These are phyloP conservation scores for Genyomyrus donnyi DNA, from an alignment of 2,113 vertebrate genomes.

Conservation along the genomic window DNA sequence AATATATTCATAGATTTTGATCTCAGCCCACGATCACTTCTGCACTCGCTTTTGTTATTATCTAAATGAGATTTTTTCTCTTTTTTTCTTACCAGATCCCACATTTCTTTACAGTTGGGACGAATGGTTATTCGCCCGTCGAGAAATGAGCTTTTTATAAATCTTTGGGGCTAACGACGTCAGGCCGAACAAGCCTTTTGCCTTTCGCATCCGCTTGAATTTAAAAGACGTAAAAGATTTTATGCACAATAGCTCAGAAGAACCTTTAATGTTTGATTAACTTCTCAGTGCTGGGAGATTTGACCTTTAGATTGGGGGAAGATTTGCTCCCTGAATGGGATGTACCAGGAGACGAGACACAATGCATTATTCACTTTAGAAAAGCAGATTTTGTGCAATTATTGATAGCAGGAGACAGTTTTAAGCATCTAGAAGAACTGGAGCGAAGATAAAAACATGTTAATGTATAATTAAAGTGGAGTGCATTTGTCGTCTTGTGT, in stretches of 20 bases:
- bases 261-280: background rate
- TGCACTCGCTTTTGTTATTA: constrained; percentile 2
- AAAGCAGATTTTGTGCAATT: background rate
- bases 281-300: background rate
- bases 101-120: background rate
- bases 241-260: background rate
- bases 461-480: background rate
- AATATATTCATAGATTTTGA: constrained; percentile 10
- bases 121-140: background rate
- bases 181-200: background rate
- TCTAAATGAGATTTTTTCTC: background rate
- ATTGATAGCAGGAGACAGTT: background rate
- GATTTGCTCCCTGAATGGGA: background rate
- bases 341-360: background rate
- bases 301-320: background rate
- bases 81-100: background rate
- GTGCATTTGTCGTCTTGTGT: background rate
- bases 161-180: background rate
- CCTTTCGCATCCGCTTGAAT: background rate
- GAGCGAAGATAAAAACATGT: background rate
- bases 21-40: background rate
- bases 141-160: background rate
- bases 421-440: background rate
- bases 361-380: constrained; percentile 5
- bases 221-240: background rate